Evolutionary conservation across 2,888 invertebrate genomes (phyloP).

Genomic region (Xylota sylvarum): DNA sequence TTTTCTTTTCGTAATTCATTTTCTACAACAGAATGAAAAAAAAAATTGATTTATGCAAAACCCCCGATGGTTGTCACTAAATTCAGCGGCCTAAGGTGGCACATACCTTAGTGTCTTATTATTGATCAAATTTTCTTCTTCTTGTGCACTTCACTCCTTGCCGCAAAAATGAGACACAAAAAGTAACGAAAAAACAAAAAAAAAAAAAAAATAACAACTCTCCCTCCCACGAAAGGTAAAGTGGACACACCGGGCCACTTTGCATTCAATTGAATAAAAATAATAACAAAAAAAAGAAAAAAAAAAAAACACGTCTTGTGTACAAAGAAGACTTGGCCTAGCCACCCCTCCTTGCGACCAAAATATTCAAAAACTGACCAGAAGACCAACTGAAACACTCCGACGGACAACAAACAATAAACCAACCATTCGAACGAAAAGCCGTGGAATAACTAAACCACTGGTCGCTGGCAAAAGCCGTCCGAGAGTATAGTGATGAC

Average conservation of each 20-base stretch:
- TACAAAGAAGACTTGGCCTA: conserved; percentile 50
- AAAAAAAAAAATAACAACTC: conserved; percentile 32
- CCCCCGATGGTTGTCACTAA: conserved; percentile 63
- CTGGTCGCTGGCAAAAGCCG: conserved; percentile 63
- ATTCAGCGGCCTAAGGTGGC: conserved; percentile 62
- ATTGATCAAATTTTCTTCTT: conserved; percentile 71
- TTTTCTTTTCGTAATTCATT: conserved; percentile 14
- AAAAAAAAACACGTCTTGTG: conserved; percentile 52
- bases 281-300: conserved; percentile 31
- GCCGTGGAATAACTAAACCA: conserved; percentile 71
- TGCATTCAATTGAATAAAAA: conserved; percentile 58
- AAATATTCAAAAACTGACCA: conserved; percentile 46
- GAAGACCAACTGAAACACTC: conserved; percentile 47
- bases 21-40: conserved; percentile 4
- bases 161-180: conserved; percentile 26
- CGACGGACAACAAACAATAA: conserved; percentile 16
- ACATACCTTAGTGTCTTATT: conserved; percentile 69
- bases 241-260: conserved; percentile 71
- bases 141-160: conserved; percentile 31
- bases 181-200: conserved; percentile 23
- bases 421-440: conserved; percentile 57
- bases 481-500: conserved; percentile 19
- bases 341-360: conserved; percentile 32
- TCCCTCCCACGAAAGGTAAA: conserved; percentile 63
- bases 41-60: conserved; percentile 58